Conservation (phyloP, 2,888 invertebrate species). For the Orthosia gothica region DNA sequence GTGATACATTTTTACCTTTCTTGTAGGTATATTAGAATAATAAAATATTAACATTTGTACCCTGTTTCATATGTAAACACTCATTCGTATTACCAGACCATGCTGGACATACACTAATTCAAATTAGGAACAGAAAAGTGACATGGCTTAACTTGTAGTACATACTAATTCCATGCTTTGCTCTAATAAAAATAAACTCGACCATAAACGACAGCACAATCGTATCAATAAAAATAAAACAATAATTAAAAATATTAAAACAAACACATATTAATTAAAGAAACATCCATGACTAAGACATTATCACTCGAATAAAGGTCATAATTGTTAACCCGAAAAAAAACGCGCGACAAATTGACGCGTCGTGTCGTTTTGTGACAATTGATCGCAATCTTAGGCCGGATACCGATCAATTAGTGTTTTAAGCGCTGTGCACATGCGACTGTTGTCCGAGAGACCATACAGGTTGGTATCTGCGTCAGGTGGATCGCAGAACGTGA, state of each 20-base stretch:
- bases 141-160: neutral
- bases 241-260: conserved; percentile 37
- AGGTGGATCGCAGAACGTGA: conserved; percentile 23
- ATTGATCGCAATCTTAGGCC: conserved; percentile 71
- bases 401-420: conserved; percentile 74
- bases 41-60: conserved; percentile 40
- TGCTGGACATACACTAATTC: conserved; percentile 35
- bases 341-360: conserved; percentile 69
- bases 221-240: conserved; percentile 14
- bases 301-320: conserved; percentile 64
- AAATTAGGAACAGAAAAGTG: conserved; percentile 29
- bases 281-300: conserved; percentile 61
- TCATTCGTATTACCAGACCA: conserved; percentile 30
- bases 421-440: conserved; percentile 62
- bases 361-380: conserved; percentile 66
- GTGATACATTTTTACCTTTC: conserved; percentile 45
- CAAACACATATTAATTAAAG: conserved; percentile 57
- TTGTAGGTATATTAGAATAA: conserved; percentile 41
- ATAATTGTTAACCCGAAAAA: conserved; percentile 65
- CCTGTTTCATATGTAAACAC: conserved; percentile 24
- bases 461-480: conserved; percentile 33
- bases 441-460: conserved; percentile 9
- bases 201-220: conserved; percentile 25
- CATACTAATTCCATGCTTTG: neutral
- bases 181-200: conserved; percentile 10